Conservation (phyloP, 2,888 invertebrate genomes). For the Hyposoter dolosus region DNA sequence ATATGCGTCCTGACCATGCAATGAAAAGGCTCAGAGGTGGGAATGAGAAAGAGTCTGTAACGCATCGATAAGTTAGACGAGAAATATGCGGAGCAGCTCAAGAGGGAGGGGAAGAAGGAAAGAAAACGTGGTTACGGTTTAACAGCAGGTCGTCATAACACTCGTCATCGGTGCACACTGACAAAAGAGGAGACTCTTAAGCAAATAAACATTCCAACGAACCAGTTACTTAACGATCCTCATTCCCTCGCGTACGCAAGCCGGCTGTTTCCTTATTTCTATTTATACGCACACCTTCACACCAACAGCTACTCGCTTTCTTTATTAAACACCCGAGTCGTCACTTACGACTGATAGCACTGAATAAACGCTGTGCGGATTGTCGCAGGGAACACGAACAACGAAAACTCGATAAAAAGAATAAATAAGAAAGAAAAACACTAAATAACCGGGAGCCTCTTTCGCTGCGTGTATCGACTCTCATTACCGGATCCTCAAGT, state of each 20-base stretch:
- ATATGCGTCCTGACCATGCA: slow-evolving; percentile 73
- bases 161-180: slow-evolving; percentile 76
- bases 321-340: slow-evolving; percentile 16
- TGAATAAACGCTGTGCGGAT: slow-evolving; percentile 49
- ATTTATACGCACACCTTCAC: not conserved
- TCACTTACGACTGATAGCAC: slow-evolving; percentile 61
- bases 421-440: slow-evolving; percentile 60
- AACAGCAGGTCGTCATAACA: slow-evolving; percentile 84
- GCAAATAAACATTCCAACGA: slow-evolving; percentile 84
- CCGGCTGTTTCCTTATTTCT: slow-evolving; percentile 45
- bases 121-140: slow-evolving; percentile 71
- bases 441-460: slow-evolving; percentile 13
- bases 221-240: slow-evolving; percentile 83
- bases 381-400: slow-evolving; percentile 46
- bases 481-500: slow-evolving; percentile 76
- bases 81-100: not conserved
- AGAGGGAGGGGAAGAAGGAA: slow-evolving; percentile 8
- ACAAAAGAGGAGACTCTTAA: slow-evolving; percentile 81
- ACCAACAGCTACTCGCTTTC: not conserved
- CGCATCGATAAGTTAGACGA: slow-evolving; percentile 46
- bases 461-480: slow-evolving; percentile 62
- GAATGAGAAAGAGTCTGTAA: slow-evolving; percentile 27
- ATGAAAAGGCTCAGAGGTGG: slow-evolving; percentile 67
- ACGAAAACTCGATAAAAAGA: slow-evolving; percentile 74
- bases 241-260: slow-evolving; percentile 47